A percentile compares a stretch with the other conserved stretches of the same genome.
Evolutionary conservation across 2,797 vertebrate species (phyloP).

Genomic region (Hapalemur alaotrensis): DNA sequence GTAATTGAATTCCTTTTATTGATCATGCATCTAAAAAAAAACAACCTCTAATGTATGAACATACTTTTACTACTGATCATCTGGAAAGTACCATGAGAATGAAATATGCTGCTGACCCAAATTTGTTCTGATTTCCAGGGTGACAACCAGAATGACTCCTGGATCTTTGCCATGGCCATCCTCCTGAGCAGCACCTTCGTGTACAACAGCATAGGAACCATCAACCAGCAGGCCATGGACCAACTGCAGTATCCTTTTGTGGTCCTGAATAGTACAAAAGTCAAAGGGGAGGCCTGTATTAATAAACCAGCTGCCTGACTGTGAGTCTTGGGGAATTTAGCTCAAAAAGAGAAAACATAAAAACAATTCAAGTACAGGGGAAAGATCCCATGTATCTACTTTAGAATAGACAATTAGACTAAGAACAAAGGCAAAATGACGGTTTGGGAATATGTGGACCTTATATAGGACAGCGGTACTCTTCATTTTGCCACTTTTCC

Average conservation of each 20-base stretch:
- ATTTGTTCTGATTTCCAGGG: constrained; percentile 50
- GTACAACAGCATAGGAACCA: constrained; percentile 83
- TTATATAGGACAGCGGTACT: not conserved
- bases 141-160: constrained; percentile 80
- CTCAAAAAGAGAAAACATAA: not conserved
- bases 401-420: not conserved
- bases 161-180: constrained; percentile 79
- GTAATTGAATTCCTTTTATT: not conserved
- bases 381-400: not conserved
- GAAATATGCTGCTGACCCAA: not conserved
- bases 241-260: constrained; percentile 84
- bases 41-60: not conserved
- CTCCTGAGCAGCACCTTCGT: constrained; percentile 84
- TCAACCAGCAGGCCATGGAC: constrained; percentile 83
- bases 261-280: not conserved
- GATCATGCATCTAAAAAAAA: not conserved
- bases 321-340: not conserved
- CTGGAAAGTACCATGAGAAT: not conserved
- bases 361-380: not conserved
- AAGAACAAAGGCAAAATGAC: not conserved
- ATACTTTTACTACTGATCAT: not conserved
- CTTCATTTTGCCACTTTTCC: constrained; percentile 20
- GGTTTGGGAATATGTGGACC: not conserved
- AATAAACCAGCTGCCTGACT: not conserved
- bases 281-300: not conserved